Evolutionary conservation across 2,113 vertebrate genomes (phyloP).

Genomic region (Takifugu flavidus): DNA sequence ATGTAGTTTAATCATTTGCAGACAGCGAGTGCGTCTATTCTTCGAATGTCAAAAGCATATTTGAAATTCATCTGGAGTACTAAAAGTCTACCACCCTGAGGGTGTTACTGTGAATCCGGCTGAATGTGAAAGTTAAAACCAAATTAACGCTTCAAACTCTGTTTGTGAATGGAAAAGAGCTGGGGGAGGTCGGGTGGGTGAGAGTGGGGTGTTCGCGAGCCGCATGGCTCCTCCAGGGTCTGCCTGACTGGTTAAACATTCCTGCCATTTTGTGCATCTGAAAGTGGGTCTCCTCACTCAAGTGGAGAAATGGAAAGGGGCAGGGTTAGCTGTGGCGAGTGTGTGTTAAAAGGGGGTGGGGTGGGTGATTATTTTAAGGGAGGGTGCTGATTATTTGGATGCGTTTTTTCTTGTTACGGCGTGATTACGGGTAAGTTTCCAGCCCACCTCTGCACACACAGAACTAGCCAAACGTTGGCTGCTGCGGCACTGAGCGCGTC

Average conservation of each 20-base stretch:
- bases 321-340: constrained; percentile 32
- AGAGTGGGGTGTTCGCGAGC: constrained; percentile 1
- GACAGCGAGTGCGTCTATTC: constrained; percentile 51
- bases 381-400: constrained; percentile 31
- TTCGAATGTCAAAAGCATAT: constrained; percentile 56
- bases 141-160: constrained; percentile 23
- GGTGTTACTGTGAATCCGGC: constrained; percentile 47
- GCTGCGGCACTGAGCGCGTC: no score
- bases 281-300: constrained; percentile 66
- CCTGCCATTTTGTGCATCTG: constrained; percentile 74
- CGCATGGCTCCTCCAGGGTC: constrained; percentile 41
- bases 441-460: not conserved
- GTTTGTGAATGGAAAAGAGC: constrained; percentile 25
- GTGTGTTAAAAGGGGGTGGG: constrained; percentile 44
- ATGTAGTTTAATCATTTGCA: constrained; percentile 62
- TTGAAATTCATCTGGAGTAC: constrained; percentile 57
- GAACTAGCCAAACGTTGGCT: no score
- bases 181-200: constrained; percentile 1
- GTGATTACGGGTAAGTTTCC: not conserved
- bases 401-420: constrained; percentile 19
- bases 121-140: constrained; percentile 52
- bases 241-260: constrained; percentile 66
- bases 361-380: constrained; percentile 25
- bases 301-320: constrained; percentile 54
- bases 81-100: constrained; percentile 54